Percentiles rank a stretch among this genome's conserved stretches.
Evolutionary conservation across 2,113 vertebrate species (phyloP).

Genomic region (Meleagris gallopavo): DNA sequence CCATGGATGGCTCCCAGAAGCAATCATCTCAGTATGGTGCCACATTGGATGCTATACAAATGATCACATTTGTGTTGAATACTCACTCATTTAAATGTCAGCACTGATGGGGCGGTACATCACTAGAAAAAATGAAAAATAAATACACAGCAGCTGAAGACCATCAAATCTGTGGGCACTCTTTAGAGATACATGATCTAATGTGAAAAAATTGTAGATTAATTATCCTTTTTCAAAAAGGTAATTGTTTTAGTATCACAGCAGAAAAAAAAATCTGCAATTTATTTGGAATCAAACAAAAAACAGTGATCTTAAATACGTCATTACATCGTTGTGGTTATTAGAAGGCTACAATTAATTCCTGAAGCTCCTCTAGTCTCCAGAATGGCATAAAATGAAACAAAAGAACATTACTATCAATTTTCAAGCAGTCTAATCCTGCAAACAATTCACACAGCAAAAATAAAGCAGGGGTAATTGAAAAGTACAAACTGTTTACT

Average conservation of each 20-base stretch:
- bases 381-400: constrained; percentile 71
- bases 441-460: background rate
- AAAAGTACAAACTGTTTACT: background rate
- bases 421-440: constrained; percentile 64
- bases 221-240: constrained; percentile 91
- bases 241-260: constrained; percentile 91
- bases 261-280: constrained; percentile 84
- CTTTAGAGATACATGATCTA: constrained; percentile 87
- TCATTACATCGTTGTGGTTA: constrained; percentile 85
- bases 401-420: constrained; percentile 74
- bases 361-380: constrained; percentile 70
- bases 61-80: constrained; percentile 93
- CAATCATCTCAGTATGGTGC: constrained; percentile 96
- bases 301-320: constrained; percentile 80
- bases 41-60: constrained; percentile 90
- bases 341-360: constrained; percentile 86
- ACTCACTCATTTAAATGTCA: constrained; percentile 99
- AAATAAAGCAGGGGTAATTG: background rate
- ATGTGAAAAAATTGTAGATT: constrained; percentile 91
- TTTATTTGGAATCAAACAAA: constrained; percentile 89
- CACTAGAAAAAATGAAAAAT: constrained; percentile 81
- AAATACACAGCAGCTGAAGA: constrained; percentile 86
- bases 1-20: constrained; percentile 86
- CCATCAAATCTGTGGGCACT: constrained; percentile 81
- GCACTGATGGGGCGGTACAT: constrained; percentile 87